These are phyloP conservation scores for Metacarcinus magister DNA, from an alignment of 2,888 invertebrate species.

Conservation along the genomic window DNA sequence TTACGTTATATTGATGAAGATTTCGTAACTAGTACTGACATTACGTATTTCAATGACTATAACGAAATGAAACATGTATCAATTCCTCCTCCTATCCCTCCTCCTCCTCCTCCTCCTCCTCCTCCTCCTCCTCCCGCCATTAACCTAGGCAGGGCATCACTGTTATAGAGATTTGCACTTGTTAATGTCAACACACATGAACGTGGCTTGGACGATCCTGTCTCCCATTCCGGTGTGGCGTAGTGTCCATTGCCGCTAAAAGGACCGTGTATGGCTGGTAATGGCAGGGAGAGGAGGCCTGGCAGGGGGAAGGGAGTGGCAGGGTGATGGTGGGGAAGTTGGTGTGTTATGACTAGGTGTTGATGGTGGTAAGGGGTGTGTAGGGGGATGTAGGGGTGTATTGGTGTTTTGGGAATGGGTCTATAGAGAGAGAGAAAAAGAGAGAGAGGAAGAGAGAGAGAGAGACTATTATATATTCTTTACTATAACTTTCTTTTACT, in stretches of 20 bases:
- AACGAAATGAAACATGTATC: too few species aligned
- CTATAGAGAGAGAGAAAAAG: neutral
- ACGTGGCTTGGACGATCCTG: neutral
- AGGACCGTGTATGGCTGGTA: conserved; percentile 10
- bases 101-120: neutral
- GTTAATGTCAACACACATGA: conserved; percentile 6
- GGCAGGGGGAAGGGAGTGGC: neutral
- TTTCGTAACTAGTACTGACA: too few species aligned
- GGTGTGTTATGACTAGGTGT: neutral
- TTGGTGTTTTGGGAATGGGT: neutral
- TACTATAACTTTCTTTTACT: neutral
- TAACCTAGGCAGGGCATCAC: neutral
- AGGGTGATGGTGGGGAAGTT: neutral
- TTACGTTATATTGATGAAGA: too few species aligned
- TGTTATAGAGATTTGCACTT: conserved; percentile 20
- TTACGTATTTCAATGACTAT: too few species aligned
- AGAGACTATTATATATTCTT: neutral
- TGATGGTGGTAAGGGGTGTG: neutral
- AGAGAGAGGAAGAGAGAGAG: neutral
- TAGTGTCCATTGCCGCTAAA: neutral
- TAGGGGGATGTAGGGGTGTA: neutral
- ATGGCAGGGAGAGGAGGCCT: neutral
- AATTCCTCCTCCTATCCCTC: too few species aligned
- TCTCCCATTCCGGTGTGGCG: neutral
- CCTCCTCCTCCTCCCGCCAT: neutral